Evolutionary conservation across 2,888 invertebrate genomes (phyloP).

Genomic region (Chymomyza caudatula): DNA sequence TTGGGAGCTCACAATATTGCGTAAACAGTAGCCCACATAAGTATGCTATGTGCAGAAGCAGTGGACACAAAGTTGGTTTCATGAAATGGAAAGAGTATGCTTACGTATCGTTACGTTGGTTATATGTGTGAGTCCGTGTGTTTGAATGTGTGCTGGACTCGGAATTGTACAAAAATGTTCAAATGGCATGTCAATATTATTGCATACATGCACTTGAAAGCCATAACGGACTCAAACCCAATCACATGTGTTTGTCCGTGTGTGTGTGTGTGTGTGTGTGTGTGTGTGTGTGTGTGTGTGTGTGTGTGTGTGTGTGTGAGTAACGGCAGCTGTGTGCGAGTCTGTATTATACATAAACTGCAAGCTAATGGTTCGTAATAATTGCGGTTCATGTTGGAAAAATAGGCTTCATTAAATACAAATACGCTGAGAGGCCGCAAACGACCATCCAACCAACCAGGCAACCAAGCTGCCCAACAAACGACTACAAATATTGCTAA

Average conservation of each 20-base stretch:
- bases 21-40: background rate
- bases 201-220: constrained; percentile 19
- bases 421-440: constrained; percentile 36
- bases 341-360: background rate
- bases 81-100: background rate
- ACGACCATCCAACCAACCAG: constrained; percentile 7
- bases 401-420: constrained; percentile 68
- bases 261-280: background rate
- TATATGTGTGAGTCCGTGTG: background rate
- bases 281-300: background rate
- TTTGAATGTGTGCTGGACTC: no score
- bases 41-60: background rate
- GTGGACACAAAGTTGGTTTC: background rate
- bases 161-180: constrained; percentile 9
- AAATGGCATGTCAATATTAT: constrained; percentile 33
- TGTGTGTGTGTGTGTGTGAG: constrained; percentile 3
- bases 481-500: constrained; percentile 11
- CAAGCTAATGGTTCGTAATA: constrained; percentile 47
- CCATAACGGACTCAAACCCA: background rate
- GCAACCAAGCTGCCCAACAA: constrained; percentile 5
- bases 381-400: constrained; percentile 58
- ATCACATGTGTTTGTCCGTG: background rate
- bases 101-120: background rate
- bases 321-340: background rate
- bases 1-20: no score